These are phyloP conservation scores for Brachyhypopomus gauderio DNA, from an alignment of 2,113 vertebrate genomes.

Conservation along the genomic window DNA sequence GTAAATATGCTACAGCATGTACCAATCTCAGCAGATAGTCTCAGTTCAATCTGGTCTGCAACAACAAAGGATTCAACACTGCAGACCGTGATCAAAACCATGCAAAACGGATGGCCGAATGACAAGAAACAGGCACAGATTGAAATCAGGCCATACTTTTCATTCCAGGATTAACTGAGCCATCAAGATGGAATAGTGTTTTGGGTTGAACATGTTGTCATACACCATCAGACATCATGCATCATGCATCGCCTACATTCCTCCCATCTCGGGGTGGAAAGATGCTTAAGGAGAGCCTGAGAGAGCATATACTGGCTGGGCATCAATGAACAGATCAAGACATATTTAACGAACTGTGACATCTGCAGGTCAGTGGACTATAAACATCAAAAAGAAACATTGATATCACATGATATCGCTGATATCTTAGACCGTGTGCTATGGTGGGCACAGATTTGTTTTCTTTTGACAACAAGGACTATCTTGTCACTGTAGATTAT, in stretches of 20 bases:
- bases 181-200: conserved; percentile 18
- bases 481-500: conserved; percentile 42
- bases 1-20: conserved; percentile 40
- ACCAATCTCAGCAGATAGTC: conserved; percentile 32
- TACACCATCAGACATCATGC: too few relatives aligned
- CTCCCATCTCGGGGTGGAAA: too few relatives aligned
- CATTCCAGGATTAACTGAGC: conserved; percentile 25
- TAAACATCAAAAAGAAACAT: too few relatives aligned
- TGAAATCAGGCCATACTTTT: background rate
- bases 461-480: conserved; percentile 34
- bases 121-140: conserved; percentile 5
- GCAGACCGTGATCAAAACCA: conserved; percentile 19
- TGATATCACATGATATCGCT: too few relatives aligned
- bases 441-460: conserved; percentile 44
- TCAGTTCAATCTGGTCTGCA: background rate
- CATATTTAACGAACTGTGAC: too few relatives aligned
- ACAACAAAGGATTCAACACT: conserved; percentile 30
- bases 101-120: conserved; percentile 27
- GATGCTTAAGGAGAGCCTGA: too few relatives aligned
- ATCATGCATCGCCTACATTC: too few relatives aligned
- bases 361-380: too few relatives aligned
- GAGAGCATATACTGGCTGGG: too few relatives aligned
- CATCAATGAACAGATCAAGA: too few relatives aligned
- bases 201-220: too few relatives aligned
- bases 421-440: conserved; percentile 21